Conservation (phyloP, 2,797 vertebrate genomes). For the Coendou prehensilis region DNA sequence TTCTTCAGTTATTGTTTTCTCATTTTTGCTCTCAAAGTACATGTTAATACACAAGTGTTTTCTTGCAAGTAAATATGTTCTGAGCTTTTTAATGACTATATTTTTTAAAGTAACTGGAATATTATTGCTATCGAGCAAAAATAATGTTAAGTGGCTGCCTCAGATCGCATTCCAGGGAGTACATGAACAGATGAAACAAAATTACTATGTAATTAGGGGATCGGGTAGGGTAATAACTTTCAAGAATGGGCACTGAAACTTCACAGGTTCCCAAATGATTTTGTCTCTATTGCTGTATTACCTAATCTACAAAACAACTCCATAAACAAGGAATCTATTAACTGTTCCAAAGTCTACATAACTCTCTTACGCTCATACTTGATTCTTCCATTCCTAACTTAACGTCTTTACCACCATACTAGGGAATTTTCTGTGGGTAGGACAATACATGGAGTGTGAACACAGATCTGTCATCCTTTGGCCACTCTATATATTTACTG, state of each 20-base stretch:
- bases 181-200: slow-evolving; percentile 18
- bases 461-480: neutral
- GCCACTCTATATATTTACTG: neutral
- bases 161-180: slow-evolving; percentile 30
- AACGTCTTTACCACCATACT: neutral
- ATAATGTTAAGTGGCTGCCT: slow-evolving; percentile 61
- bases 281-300: slow-evolving; percentile 5
- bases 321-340: slow-evolving; percentile 37
- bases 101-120: slow-evolving; percentile 57
- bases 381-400: slow-evolving; percentile 32
- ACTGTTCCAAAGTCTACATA: neutral
- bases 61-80: neutral
- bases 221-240: slow-evolving; percentile 57
- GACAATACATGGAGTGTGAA: neutral
- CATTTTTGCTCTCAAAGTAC: neutral
- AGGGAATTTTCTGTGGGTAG: neutral
- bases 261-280: slow-evolving; percentile 34
- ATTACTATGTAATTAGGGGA: slow-evolving; percentile 10
- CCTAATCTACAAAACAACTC: slow-evolving; percentile 59
- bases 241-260: slow-evolving; percentile 12
- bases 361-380: neutral
- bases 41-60: slow-evolving; percentile 34
- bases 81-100: slow-evolving; percentile 51
- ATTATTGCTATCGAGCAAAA: slow-evolving; percentile 48
- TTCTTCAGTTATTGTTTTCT: neutral